phyloP scores from a whole-genome alignment of 2,113 vertebrate genomes.

The Speoplatyrhinus poulsoni region DNA sequence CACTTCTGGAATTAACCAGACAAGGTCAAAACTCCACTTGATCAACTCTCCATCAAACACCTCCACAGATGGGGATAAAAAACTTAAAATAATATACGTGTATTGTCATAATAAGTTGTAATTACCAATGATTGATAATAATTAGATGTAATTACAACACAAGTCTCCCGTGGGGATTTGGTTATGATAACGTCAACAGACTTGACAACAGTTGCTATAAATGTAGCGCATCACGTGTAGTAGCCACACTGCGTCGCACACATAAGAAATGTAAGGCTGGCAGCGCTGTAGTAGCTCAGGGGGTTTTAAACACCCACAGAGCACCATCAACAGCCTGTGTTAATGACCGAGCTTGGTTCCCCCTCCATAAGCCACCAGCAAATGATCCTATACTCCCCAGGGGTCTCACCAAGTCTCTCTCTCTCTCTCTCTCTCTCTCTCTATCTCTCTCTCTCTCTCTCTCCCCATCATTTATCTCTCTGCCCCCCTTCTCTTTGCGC shows the following conservation, averaged over 20 bases:
- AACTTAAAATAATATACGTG: conserved; percentile 2
- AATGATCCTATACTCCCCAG: conserved; percentile 15
- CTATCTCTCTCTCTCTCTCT: neutral
- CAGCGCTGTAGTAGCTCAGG: neutral
- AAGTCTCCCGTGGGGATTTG: conserved; percentile 19
- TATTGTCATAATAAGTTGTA: conserved; percentile 26
- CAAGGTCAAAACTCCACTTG: conserved; percentile 24
- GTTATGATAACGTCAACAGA: conserved; percentile 35
- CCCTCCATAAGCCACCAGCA: conserved; percentile 6
- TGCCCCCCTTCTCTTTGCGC: neutral
- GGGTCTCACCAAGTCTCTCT: neutral
- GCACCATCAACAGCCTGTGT: conserved; percentile 3
- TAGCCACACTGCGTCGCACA: neutral
- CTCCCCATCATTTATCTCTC: neutral
- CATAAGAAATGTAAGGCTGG: neutral
- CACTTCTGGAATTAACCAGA: conserved; percentile 11
- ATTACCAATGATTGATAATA: conserved; percentile 37
- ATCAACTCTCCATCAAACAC: conserved; percentile 17
- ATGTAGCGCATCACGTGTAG: neutral
- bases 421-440: neutral
- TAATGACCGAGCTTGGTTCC: conserved; percentile 6
- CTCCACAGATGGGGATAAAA: neutral
- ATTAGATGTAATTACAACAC: conserved; percentile 41
- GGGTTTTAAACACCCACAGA: neutral
- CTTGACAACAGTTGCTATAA: conserved; percentile 31